Conservation (phyloP, 2,113 vertebrate species). For the Himantopus leucocephalus region DNA sequence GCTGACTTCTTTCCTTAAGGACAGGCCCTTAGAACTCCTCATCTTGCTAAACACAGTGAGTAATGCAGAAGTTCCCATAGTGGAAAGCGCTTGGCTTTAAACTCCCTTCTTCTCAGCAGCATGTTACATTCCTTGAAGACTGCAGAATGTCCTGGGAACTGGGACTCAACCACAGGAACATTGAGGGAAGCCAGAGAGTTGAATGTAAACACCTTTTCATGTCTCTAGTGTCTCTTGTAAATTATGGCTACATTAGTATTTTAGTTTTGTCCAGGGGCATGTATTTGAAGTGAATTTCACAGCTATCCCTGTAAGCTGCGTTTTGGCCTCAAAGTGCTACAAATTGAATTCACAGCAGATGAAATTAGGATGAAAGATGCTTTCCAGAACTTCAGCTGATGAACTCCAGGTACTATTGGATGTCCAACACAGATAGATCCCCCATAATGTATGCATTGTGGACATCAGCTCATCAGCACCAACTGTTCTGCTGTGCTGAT, state of each 20-base stretch:
- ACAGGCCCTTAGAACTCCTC: neutral
- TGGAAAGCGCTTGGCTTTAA: neutral
- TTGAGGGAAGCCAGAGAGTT: neutral
- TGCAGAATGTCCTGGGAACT: neutral
- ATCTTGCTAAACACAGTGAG: neutral
- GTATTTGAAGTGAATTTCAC: neutral
- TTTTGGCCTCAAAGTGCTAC: neutral
- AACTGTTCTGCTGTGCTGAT: neutral
- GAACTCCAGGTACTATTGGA: neutral
- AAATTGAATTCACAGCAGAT: neutral
- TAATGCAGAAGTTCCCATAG: neutral
- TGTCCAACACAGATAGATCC: neutral
- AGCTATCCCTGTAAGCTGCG: neutral
- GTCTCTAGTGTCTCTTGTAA: neutral
- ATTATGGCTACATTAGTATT: neutral
- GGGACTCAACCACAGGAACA: neutral
- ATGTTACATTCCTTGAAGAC: neutral
- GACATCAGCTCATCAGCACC: neutral
- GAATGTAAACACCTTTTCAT: neutral
- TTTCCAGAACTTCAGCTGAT: neutral
- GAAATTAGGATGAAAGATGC: neutral
- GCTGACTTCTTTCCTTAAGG: neutral
- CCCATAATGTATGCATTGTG: neutral
- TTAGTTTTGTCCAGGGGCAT: neutral
- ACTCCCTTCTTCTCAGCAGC: neutral